Evolutionary conservation across 2,888 invertebrate genomes (phyloP), one percentile per base, ranked within the genome.

Genomic region (Sesia bembeciformis): DNA sequence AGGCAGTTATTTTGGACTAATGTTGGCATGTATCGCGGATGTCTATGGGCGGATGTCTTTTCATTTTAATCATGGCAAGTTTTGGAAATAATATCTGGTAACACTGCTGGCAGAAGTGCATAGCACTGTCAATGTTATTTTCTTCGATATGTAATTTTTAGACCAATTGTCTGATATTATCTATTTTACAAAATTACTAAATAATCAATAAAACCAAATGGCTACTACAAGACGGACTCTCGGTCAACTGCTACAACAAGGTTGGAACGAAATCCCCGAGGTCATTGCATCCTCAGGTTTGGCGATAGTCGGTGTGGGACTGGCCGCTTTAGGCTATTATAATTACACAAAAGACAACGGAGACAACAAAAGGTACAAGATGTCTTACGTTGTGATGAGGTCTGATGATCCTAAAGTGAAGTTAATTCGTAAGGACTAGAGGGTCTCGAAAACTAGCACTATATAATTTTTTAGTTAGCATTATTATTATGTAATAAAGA

Each of bases 181-280:
- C 23, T 23, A 23, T 1, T 23, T 23, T 23, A 23, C 23, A 23
- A 23, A 23, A 23, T 23, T 23, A 23, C 23, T 23, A 23, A 23
- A 23, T 23, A 23, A 1, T 23, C 23, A 23, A 23, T 23, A 23
- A 23, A 23, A 23, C 23, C 23, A 23, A 23, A 23, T 23, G 23
- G 23, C 23, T 23, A 2, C 23, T 23, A 66, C 84, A 40, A 75
- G 86, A 62, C 71, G 81, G 42, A 69, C 81, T 6, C 51, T 88
- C 5, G 75, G 80, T 4, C 88, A 89, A 59, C 63, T 89, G 40
- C 54, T 87, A 2, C 72, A 76, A 60, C 88, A 88, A 55, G 88
- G 85, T 51, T 89, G 94, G 93, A 81, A 91, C 68, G 94, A 94
- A 81, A 92, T 94, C 57, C 95, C 95, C 3, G 95, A 94, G 78